Percentiles rank a stretch among this genome's conserved stretches.
Evolutionary conservation across 1,140 invertebrate genomes (phyloP).

Genomic region (Calliopsis andreniformis): DNA sequence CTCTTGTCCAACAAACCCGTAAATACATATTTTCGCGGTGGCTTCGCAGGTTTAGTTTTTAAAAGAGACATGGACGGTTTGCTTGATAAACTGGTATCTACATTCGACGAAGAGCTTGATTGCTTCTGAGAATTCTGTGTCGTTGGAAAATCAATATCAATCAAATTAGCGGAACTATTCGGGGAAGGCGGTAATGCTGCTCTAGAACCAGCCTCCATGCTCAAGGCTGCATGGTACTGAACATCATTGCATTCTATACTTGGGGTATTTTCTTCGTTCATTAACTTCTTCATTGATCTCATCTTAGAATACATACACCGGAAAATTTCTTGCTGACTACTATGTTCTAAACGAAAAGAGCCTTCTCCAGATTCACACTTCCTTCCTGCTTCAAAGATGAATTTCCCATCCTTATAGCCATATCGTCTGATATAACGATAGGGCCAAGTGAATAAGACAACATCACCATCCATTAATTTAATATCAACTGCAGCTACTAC

Average conservation of each 20-base stretch:
- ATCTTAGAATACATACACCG: conserved; percentile 89
- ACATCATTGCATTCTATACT: conserved; percentile 87
- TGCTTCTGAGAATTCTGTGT: conserved; percentile 76
- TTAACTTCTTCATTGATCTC: conserved; percentile 91
- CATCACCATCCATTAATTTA: conserved; percentile 86
- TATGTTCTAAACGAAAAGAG: conserved; percentile 89
- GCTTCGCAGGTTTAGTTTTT: conserved; percentile 86
- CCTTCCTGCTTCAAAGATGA: conserved; percentile 94
- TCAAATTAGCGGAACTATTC: conserved; percentile 80
- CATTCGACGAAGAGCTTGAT: conserved; percentile 57
- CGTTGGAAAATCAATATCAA: conserved; percentile 79
- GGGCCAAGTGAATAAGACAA: conserved; percentile 91
- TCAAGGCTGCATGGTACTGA: conserved; percentile 87
- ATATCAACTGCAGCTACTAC: conserved; percentile 88
- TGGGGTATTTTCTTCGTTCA: conserved; percentile 85
- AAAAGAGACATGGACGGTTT: conserved; percentile 74
- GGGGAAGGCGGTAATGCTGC: conserved; percentile 88
- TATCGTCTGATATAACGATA: conserved; percentile 92
- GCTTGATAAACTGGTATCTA: conserved; percentile 60
- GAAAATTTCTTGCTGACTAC: conserved; percentile 90
- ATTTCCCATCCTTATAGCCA: conserved; percentile 90
- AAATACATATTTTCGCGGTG: conserved; percentile 84
- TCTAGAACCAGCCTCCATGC: conserved; percentile 88
- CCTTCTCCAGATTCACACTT: conserved; percentile 94
- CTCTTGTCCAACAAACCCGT: conserved; percentile 77